These are phyloP conservation scores for Galemys pyrenaicus DNA, from an alignment of 2,113 vertebrate genomes.

Conservation along the genomic window DNA sequence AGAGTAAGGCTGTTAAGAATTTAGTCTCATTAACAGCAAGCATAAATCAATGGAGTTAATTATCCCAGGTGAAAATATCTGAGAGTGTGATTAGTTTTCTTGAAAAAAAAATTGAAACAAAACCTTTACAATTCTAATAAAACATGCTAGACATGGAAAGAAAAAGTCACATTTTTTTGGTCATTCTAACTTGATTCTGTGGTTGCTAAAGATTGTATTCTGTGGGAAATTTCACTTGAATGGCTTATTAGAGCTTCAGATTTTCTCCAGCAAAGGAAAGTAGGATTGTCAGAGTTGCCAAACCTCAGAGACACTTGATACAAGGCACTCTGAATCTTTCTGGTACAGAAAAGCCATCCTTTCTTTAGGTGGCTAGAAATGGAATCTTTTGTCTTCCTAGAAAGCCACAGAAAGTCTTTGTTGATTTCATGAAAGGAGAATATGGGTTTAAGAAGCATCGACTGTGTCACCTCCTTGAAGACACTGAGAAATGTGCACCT, in stretches of 20 bases:
- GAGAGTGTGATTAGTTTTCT: neutral
- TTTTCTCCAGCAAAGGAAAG: slow-evolving; percentile 63
- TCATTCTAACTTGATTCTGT: slow-evolving; percentile 32
- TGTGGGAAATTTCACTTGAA: slow-evolving; percentile 59
- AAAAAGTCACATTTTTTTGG: slow-evolving; percentile 61
- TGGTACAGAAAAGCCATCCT: slow-evolving; percentile 37
- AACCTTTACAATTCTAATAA: slow-evolving; percentile 43
- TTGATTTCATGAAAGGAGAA: slow-evolving; percentile 61
- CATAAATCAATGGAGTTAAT: slow-evolving; percentile 32
- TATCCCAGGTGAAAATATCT: neutral
- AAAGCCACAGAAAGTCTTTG: slow-evolving; percentile 48
- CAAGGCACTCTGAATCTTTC: slow-evolving; percentile 59
- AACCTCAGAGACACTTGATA: slow-evolving; percentile 61
- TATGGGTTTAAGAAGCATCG: slow-evolving; percentile 63
- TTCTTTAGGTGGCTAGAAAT: slow-evolving; percentile 66
- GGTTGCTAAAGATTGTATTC: slow-evolving; percentile 51
- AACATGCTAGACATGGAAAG: slow-evolving; percentile 1
- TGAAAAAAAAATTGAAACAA: slow-evolving; percentile 52
- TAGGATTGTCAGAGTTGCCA: slow-evolving; percentile 47
- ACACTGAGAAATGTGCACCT: slow-evolving; percentile 32
- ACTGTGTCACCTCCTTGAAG: slow-evolving; percentile 43
- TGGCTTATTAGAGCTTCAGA: slow-evolving; percentile 44
- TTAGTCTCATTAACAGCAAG: slow-evolving; percentile 9
- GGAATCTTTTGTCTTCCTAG: slow-evolving; percentile 60
- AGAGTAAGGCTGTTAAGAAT: neutral